Evolutionary conservation across 2,113 vertebrate species (phyloP), one percentile per base, ranked within the genome.

Genomic region (Lynx canadensis): DNA sequence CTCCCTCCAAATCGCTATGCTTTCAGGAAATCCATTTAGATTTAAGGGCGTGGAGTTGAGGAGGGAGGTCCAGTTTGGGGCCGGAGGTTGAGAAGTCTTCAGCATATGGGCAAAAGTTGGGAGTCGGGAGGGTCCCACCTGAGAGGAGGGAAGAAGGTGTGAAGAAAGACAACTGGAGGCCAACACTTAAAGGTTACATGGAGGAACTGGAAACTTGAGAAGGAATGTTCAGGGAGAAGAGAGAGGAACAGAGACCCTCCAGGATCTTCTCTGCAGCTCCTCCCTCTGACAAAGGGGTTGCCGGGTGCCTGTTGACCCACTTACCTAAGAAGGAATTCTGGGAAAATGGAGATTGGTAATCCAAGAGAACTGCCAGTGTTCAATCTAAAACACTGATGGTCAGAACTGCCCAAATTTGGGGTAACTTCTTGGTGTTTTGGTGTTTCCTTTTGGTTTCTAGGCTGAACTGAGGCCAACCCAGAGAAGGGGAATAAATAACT

Each of bases 61-160:
- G n/a, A 74, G 33, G 4, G 16, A 69, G 25, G 4, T 27, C 52
- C 12, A 18, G 0, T 33, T 16, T 14, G 80, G 14, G n/a, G 33
- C 38, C 9, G 66, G 16, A 12, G 50, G 12, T 50, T 78, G 79
- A 74, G 45, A 33, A 55, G 63, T 45, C 6, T 3, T 55, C 23
- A 1, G n/a, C 0, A 0, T 29, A 1, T 11, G 29, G 31, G 19
- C 19, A 0, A 33, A 80, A 27, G 25, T 2, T 29, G 41, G 45
- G 38, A 36, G 25, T 74, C 33, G 7, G 9, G 21, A 65, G 9
- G 3, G 4, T 90, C 48, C 91, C 4, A 14, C 45, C 18, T 68
- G 36, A 29, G 29, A 88, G 33, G 5, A 9, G 5, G 14, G 14
- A 68, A 25, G 45, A 57, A 7, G 4, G 19, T 19, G 7, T 12